Percentiles rank a stretch among this genome's conserved stretches.
Conservation (phyloP, 2,888 invertebrate genomes). For the Melipona beecheii region DNA sequence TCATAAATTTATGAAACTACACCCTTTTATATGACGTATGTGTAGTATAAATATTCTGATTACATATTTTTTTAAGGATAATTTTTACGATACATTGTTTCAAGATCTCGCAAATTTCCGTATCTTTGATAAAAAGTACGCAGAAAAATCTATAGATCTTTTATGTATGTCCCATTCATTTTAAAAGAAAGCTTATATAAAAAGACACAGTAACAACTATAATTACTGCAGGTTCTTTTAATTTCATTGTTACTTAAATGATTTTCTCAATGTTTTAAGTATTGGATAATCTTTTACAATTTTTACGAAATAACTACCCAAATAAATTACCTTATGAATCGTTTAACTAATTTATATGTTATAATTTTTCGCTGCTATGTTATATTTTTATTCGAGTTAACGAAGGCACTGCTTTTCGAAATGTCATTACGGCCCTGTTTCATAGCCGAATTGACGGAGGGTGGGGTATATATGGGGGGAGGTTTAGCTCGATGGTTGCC, state of each 20-base stretch:
- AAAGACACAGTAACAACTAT: too few species aligned
- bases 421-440: slow-evolving; percentile 64
- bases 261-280: not conserved
- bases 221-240: not conserved
- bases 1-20: slow-evolving; percentile 41
- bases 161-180: not conserved
- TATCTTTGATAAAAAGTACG: not conserved
- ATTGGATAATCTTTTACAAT: not conserved
- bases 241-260: not conserved
- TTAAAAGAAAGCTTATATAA: not conserved
- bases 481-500: slow-evolving; percentile 70
- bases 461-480: slow-evolving; percentile 56
- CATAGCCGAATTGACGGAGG: slow-evolving; percentile 48
- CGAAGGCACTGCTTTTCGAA: not conserved
- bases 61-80: slow-evolving; percentile 38
- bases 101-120: not conserved
- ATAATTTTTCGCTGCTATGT: not conserved
- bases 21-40: slow-evolving; percentile 35
- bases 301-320: not conserved
- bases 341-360: not conserved
- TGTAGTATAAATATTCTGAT: not conserved
- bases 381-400: slow-evolving; percentile 3
- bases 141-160: not conserved
- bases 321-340: not conserved
- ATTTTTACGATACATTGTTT: not conserved